phyloP scores from a whole-genome alignment of 2,888 invertebrate species.

The Gortyna flavago region DNA sequence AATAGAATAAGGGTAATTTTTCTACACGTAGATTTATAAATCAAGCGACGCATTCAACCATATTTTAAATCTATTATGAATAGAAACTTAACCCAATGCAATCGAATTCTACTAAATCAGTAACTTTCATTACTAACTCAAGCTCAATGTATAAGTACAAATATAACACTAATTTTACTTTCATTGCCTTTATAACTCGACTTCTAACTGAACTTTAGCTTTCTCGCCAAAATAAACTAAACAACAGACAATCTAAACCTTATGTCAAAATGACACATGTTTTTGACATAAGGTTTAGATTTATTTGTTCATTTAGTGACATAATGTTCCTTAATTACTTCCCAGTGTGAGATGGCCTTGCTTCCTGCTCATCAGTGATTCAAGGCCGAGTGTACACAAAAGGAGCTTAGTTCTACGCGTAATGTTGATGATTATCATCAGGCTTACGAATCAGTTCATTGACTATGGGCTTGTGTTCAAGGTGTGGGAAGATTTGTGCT shows the following conservation, averaged over 20 bases:
- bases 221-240: neutral
- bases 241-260: constrained; percentile 1
- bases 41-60: neutral
- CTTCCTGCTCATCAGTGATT: constrained; percentile 64
- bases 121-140: neutral
- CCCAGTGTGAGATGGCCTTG: constrained; percentile 55
- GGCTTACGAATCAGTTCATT: constrained; percentile 55
- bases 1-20: too few relatives aligned
- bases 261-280: constrained; percentile 34
- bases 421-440: constrained; percentile 56
- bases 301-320: constrained; percentile 29
- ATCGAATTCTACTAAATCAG: neutral
- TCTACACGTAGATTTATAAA: neutral
- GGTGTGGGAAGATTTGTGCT: constrained; percentile 49
- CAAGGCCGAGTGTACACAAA: constrained; percentile 64
- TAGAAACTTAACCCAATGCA: neutral
- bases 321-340: constrained; percentile 62
- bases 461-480: constrained; percentile 45
- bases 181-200: neutral
- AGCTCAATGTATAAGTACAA: neutral
- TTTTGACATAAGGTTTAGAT: constrained; percentile 7
- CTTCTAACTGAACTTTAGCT: neutral
- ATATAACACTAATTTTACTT: neutral
- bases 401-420: constrained; percentile 42
- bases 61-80: neutral